A percentile compares a stretch with the other conserved stretches of the same genome.
Conservation (phyloP, 2,888 invertebrate genomes). For the Agrochola litura region DNA sequence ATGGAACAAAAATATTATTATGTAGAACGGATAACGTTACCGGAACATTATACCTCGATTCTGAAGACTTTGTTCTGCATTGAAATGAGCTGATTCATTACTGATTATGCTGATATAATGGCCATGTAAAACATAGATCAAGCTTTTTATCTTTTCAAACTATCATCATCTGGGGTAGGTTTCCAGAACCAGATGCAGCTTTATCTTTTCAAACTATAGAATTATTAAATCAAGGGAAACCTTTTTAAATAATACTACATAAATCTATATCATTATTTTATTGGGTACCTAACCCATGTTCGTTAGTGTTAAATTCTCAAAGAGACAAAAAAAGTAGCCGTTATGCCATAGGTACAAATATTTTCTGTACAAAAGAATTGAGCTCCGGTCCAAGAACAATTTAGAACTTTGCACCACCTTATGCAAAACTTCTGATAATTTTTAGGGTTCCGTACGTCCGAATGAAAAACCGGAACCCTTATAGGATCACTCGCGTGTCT, state of each 20-base stretch:
- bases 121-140: neutral
- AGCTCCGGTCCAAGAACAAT: neutral
- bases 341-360: neutral
- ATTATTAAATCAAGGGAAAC: no score
- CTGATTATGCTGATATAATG: neutral
- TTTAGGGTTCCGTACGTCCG: neutral
- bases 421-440: neutral
- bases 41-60: constrained; percentile 4
- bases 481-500: no score
- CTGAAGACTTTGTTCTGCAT: constrained; percentile 1
- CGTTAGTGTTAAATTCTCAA: no score
- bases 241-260: no score
- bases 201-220: no score
- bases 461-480: no score
- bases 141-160: neutral
- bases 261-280: no score
- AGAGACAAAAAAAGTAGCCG: neutral
- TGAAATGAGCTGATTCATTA: constrained; percentile 15
- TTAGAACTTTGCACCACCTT: neutral
- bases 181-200: no score
- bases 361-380: neutral
- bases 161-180: no score
- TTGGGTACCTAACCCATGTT: no score
- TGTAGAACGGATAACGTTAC: constrained; percentile 14
- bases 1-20: constrained; percentile 40